These are phyloP conservation scores for Halichondria panicea DNA, from an alignment of 37 sponge, comb jelly and placozoan genomes.

Conservation along the genomic window DNA sequence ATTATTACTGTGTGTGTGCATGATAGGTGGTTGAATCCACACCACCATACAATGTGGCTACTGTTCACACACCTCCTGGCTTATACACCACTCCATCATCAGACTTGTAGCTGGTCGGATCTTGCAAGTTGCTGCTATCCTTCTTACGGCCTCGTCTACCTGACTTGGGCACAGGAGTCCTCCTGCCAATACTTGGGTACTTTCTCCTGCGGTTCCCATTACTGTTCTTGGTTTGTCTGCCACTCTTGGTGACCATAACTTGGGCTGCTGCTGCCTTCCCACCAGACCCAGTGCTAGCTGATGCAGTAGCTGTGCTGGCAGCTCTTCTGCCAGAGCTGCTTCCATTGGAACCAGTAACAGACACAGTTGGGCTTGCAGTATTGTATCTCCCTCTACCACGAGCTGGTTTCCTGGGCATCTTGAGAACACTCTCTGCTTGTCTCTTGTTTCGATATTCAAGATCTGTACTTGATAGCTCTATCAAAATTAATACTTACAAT, in stretches of 20 bases:
- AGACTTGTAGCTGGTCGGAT: conserved; percentile 31
- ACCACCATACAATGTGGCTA: too few species aligned
- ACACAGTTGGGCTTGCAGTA: background rate
- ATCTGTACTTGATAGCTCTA: too few species aligned
- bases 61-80: conserved; percentile 52
- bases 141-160: conserved; percentile 27
- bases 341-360: background rate
- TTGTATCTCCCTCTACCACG: too few species aligned
- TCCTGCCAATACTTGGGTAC: background rate
- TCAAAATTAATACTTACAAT: too few species aligned
- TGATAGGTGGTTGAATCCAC: too few species aligned
- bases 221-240: conserved; percentile 47
- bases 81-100: conserved; percentile 54
- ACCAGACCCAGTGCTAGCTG: background rate
- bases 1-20: too few species aligned
- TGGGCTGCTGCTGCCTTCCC: background rate
- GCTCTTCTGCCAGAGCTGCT: background rate
- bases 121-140: conserved; percentile 9
- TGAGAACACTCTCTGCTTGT: too few species aligned
- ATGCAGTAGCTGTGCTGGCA: background rate
- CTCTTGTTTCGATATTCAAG: too few species aligned
- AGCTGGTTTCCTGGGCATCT: too few species aligned
- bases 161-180: background rate
- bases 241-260: too few species aligned
- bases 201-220: conserved; percentile 13